These are phyloP conservation scores for Neogobius melanostomus DNA, from an alignment of 2,113 vertebrate species.

Conservation along the genomic window DNA sequence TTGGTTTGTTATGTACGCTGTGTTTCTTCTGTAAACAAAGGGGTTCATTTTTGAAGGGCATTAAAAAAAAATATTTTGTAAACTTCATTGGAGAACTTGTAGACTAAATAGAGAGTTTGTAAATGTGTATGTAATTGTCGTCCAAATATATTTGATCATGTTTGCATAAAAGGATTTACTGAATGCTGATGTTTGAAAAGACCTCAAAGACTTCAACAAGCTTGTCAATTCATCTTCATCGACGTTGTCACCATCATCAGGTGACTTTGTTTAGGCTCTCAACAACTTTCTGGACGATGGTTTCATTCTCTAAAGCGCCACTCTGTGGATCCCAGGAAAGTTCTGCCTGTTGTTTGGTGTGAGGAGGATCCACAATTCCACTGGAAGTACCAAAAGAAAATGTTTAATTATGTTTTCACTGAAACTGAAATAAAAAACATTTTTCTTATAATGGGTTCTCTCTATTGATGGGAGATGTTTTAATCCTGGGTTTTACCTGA, in stretches of 20 bases:
- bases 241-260: neutral
- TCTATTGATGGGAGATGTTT: neutral
- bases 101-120: neutral
- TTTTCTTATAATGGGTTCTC: neutral
- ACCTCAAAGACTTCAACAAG: slow-evolving; percentile 35
- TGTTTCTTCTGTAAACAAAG: slow-evolving; percentile 15
- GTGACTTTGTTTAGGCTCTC: slow-evolving; percentile 14
- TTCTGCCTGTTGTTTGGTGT: slow-evolving; percentile 35
- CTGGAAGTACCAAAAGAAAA: slow-evolving; percentile 4
- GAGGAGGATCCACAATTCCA: slow-evolving; percentile 6
- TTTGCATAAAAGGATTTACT: slow-evolving; percentile 23
- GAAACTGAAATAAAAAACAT: neutral
- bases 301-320: slow-evolving; percentile 16
- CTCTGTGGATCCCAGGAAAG: slow-evolving; percentile 35
- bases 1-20: slow-evolving; percentile 1
- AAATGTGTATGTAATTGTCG: neutral
- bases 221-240: no score
- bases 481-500: neutral
- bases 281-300: slow-evolving; percentile 31
- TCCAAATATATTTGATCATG: neutral
- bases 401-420: neutral
- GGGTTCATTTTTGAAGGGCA: neutral
- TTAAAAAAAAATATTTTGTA: neutral
- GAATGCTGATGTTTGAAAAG: slow-evolving; percentile 8
- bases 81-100: neutral